These are phyloP conservation scores for Phyllopteryx taeniolatus DNA, from an alignment of 2,113 vertebrate species.

Conservation along the genomic window DNA sequence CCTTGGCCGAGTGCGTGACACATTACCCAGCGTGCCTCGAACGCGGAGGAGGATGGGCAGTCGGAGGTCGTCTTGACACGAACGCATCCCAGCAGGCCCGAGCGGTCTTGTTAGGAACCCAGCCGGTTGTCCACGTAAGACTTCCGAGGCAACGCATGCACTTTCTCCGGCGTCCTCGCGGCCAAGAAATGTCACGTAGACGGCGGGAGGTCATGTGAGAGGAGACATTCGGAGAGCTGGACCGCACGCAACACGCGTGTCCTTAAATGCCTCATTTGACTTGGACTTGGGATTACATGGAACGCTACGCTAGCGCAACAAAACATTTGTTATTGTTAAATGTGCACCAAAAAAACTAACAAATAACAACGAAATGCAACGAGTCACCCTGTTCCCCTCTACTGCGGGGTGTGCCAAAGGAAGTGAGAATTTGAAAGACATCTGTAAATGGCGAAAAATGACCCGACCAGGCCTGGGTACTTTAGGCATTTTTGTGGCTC, in stretches of 20 bases:
- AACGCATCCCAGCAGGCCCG: not conserved
- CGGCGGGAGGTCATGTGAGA: conserved; percentile 21
- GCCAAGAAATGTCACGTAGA: conserved; percentile 24
- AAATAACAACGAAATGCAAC: too few relatives aligned
- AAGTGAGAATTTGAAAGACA: too few relatives aligned
- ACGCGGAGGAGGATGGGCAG: conserved; percentile 22
- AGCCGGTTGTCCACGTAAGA: not conserved
- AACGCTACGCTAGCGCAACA: too few relatives aligned
- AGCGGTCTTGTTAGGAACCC: not conserved
- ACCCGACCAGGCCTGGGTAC: too few relatives aligned
- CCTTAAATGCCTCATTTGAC: not conserved
- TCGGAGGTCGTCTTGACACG: not conserved
- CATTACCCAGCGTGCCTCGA: conserved; percentile 41
- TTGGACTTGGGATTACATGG: not conserved
- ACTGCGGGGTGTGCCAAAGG: too few relatives aligned
- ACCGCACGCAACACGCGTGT: conserved; percentile 8
- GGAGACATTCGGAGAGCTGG: conserved; percentile 28
- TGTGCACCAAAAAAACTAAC: too few relatives aligned
- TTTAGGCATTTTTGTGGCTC: too few relatives aligned
- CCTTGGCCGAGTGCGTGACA: conserved; percentile 31
- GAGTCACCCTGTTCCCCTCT: too few relatives aligned
- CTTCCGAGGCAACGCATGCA: not conserved
- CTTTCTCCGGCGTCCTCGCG: conserved; percentile 4
- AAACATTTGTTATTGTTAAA: too few relatives aligned
- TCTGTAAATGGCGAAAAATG: too few relatives aligned